Percentiles rank a stretch among this genome's conserved stretches.
These are phyloP conservation scores for Hypena proboscidalis DNA, from an alignment of 2,888 invertebrate genomes.

Conservation along the genomic window DNA sequence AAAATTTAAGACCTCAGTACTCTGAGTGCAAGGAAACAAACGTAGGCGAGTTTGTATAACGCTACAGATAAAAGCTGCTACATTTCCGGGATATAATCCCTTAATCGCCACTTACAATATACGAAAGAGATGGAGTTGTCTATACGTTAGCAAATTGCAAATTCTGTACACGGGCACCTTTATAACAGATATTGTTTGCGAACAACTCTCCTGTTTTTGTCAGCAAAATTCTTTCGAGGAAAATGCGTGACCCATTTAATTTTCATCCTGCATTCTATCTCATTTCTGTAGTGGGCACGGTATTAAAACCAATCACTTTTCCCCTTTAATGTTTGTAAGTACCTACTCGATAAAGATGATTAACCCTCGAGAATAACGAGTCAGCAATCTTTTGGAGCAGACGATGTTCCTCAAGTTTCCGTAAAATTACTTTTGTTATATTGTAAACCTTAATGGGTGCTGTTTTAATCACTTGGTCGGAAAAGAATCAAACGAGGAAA, in stretches of 20 bases:
- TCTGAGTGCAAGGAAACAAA: too few species aligned
- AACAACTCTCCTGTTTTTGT: background rate
- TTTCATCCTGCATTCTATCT: conserved; percentile 4
- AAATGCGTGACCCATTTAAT: background rate
- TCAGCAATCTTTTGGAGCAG: conserved; percentile 53
- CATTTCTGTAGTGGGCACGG: conserved; percentile 35
- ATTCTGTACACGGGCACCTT: too few species aligned
- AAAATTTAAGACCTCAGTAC: too few species aligned
- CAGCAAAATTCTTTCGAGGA: background rate
- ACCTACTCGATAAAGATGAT: conserved; percentile 54
- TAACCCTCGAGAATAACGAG: conserved; percentile 58
- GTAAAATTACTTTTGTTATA: conserved; percentile 48
- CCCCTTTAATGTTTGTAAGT: conserved; percentile 45
- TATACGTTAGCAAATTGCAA: background rate
- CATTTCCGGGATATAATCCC: too few species aligned
- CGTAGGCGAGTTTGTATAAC: too few species aligned
- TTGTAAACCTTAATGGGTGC: conserved; percentile 23
- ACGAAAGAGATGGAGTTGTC: too few species aligned
- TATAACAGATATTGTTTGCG: too few species aligned
- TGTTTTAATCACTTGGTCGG: conserved; percentile 20
- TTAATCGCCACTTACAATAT: too few species aligned
- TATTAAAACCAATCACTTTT: conserved; percentile 52
- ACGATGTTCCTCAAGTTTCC: conserved; percentile 55
- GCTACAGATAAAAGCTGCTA: too few species aligned
- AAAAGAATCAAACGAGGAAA: conserved; percentile 5